Evolutionary conservation across 23 tunicate species (phyloP).

Genomic region (Ciona savignyi): DNA sequence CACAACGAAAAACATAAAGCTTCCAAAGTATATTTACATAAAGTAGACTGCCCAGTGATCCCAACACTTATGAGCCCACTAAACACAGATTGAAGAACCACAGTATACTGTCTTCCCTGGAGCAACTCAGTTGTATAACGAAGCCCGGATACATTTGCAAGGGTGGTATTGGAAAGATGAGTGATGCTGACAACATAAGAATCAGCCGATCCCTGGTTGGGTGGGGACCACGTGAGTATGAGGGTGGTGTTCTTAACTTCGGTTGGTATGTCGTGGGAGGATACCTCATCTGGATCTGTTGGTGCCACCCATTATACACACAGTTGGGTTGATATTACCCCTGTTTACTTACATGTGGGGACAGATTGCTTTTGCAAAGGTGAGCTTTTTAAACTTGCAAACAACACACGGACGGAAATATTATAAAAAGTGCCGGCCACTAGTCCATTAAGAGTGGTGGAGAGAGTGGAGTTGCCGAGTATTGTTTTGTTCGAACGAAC

Average conservation of each 20-base stretch:
- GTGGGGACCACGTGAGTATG: neutral
- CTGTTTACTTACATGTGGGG: constrained; percentile 23
- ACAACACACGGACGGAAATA: neutral
- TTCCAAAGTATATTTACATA: constrained; percentile 7
- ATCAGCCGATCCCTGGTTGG: neutral
- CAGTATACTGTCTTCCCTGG: constrained; percentile 11
- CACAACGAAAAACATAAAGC: too few relatives aligned
- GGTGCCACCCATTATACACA: neutral
- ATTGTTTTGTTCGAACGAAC: neutral
- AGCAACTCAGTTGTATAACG: neutral
- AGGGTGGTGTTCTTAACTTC: neutral
- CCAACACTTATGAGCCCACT: neutral
- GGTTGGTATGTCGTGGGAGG: neutral
- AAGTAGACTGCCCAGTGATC: neutral
- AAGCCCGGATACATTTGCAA: neutral
- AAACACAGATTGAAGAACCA: neutral
- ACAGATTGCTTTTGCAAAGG: neutral
- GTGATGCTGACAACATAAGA: neutral
- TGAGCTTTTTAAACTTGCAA: constrained; percentile 4
- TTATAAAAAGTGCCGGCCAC: constrained; percentile 13
- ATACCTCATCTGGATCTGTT: constrained; percentile 11
- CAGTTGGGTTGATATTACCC: too few relatives aligned
- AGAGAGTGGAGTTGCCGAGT: neutral
- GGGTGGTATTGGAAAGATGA: too few relatives aligned
- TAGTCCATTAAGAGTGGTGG: neutral